These are phyloP conservation scores for Lasioglossum vierecki DNA, from an alignment of 2,888 invertebrate genomes.

Conservation along the genomic window DNA sequence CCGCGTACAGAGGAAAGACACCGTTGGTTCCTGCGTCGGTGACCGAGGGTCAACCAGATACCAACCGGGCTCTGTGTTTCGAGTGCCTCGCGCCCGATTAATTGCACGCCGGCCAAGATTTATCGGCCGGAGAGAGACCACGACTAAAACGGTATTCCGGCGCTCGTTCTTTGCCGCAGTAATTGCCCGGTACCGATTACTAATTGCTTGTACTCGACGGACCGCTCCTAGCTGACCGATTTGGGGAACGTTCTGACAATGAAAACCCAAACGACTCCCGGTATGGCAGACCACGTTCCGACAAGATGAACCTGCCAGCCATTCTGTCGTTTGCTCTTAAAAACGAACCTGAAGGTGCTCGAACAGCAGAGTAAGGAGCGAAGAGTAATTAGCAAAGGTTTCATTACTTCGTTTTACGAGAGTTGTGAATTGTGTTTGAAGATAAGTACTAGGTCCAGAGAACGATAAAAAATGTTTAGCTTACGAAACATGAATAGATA, in stretches of 20 bases:
- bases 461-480: neutral
- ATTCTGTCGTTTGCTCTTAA: neutral
- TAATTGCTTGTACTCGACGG: conserved; percentile 69
- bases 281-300: neutral
- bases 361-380: neutral
- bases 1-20: conserved; percentile 66
- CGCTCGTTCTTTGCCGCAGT: conserved; percentile 68
- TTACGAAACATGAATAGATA: neutral
- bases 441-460: no score
- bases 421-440: neutral
- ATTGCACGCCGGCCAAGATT: conserved; percentile 79
- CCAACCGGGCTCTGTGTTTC: conserved; percentile 72
- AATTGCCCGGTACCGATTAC: conserved; percentile 75
- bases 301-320: neutral
- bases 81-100: conserved; percentile 79
- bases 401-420: neutral
- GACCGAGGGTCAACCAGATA: conserved; percentile 80
- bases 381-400: neutral
- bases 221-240: conserved; percentile 49
- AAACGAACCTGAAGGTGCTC: neutral
- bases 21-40: conserved; percentile 67
- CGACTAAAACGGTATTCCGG: conserved; percentile 73
- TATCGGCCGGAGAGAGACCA: conserved; percentile 74
- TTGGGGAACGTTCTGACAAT: conserved; percentile 56
- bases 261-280: conserved; percentile 42